phyloP scores from a whole-genome alignment of 2,113 vertebrate species.

The Solea senegalensis region DNA sequence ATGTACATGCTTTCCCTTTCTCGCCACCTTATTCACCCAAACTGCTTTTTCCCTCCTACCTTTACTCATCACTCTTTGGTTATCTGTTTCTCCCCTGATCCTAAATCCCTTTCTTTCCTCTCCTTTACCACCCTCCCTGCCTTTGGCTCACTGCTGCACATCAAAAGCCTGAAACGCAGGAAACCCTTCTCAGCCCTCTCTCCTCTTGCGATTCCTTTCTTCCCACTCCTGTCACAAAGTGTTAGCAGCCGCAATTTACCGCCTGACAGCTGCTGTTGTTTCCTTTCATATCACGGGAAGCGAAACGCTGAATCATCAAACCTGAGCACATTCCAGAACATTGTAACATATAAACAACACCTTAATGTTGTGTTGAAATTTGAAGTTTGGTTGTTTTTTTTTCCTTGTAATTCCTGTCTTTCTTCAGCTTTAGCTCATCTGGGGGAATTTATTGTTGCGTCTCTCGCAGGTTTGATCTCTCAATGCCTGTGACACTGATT shows the following conservation, averaged over 20 bases:
- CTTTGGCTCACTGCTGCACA: conserved; percentile 49
- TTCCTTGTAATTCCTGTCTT: conserved; percentile 10
- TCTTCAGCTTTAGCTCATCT: conserved; percentile 19
- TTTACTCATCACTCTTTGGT: conserved; percentile 42
- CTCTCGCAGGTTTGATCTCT: conserved; percentile 20
- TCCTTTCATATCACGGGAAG: conserved; percentile 55
- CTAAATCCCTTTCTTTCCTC: conserved; percentile 45
- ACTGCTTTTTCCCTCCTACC: conserved; percentile 5
- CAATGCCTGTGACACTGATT: not conserved
- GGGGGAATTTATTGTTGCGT: conserved; percentile 12
- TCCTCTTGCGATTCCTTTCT: conserved; percentile 46
- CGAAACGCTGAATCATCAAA: conserved; percentile 59
- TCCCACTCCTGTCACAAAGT: conserved; percentile 64
- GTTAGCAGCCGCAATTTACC: conserved; percentile 55
- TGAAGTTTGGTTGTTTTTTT: conserved; percentile 5
- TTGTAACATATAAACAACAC: conserved; percentile 29
- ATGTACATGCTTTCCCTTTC: conserved; percentile 2
- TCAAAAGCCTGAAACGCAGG: conserved; percentile 63
- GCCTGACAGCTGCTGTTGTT: conserved; percentile 63
- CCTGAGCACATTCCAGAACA: conserved; percentile 39
- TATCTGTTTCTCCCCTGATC: conserved; percentile 45
- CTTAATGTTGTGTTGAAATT: conserved; percentile 41
- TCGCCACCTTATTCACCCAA: conserved; percentile 28
- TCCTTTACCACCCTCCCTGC: conserved; percentile 11
- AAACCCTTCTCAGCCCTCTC: conserved; percentile 53